Evolutionary conservation across 2,113 vertebrate species (phyloP).

Genomic region (Elanus axillaris): DNA sequence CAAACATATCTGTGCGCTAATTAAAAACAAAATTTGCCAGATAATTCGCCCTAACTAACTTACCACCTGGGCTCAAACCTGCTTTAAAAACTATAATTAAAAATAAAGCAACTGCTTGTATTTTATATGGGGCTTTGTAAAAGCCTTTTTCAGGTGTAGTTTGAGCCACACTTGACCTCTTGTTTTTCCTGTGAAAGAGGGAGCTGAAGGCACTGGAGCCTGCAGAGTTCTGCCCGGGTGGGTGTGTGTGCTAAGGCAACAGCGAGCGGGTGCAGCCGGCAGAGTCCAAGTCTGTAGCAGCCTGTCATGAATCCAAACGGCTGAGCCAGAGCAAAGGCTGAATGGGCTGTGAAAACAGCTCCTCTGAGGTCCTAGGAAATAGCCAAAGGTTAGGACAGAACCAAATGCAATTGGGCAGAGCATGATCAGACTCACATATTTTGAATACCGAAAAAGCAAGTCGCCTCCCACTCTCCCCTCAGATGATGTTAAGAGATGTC

Average conservation of each 20-base stretch:
- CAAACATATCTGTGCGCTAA: not conserved
- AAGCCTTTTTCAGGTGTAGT: not conserved
- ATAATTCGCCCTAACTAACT: not conserved
- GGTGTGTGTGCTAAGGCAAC: not conserved
- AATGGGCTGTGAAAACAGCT: not conserved
- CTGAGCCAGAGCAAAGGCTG: not conserved
- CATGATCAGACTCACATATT: not conserved
- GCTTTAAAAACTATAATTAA: not conserved
- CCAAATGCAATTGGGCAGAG: not conserved
- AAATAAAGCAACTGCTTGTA: not conserved
- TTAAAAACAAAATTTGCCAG: not conserved
- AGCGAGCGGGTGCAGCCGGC: not conserved
- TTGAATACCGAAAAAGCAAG: not conserved
- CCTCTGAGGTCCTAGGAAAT: not conserved
- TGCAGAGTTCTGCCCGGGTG: not conserved
- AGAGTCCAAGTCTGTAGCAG: not conserved
- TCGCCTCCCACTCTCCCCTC: not conserved
- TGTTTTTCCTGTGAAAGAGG: fast-evolving
- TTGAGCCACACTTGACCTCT: not conserved
- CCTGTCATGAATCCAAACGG: not conserved
- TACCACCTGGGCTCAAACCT: not conserved
- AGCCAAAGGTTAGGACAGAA: not conserved
- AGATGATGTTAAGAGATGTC: not conserved
- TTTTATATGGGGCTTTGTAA: not conserved
- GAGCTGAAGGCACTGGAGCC: not conserved